Conservation (phyloP, 2,888 invertebrate species). For the Panopea generosa region DNA sequence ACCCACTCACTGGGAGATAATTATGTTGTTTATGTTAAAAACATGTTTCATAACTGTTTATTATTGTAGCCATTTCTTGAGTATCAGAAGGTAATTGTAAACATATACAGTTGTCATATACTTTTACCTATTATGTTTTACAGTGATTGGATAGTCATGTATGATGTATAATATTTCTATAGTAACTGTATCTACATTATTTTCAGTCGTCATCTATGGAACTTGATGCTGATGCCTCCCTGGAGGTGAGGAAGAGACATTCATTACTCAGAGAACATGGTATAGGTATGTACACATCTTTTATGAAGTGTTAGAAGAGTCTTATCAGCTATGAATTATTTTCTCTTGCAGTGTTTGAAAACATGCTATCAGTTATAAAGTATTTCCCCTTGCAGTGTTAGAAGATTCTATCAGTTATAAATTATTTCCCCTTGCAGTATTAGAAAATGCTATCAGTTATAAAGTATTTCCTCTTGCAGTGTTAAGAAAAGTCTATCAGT, state of each 20-base stretch:
- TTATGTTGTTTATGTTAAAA: too few species aligned
- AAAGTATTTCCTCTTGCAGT: conserved; percentile 61
- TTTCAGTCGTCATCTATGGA: conserved; percentile 80
- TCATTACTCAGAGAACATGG: conserved; percentile 87
- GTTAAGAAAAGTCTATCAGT: conserved; percentile 84
- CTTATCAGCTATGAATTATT: not conserved
- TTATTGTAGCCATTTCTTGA: too few species aligned
- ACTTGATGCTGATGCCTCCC: conserved; percentile 76
- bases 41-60: too few species aligned
- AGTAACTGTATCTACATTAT: too few species aligned
- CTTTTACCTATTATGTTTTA: too few species aligned
- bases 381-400: conserved; percentile 66
- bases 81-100: too few species aligned
- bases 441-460: conserved; percentile 84
- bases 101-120: too few species aligned
- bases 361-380: conserved; percentile 83
- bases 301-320: not conserved
- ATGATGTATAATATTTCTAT: too few species aligned
- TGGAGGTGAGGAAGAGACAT: conserved; percentile 88
- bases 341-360: conserved; percentile 73
- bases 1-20: too few species aligned
- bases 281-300: conserved; percentile 84
- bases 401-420: conserved; percentile 83
- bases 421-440: conserved; percentile 62
- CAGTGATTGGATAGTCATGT: too few species aligned